These are phyloP conservation scores for Dufourea novaeangliae DNA, from an alignment of 1,140 invertebrate genomes.

Conservation along the genomic window DNA sequence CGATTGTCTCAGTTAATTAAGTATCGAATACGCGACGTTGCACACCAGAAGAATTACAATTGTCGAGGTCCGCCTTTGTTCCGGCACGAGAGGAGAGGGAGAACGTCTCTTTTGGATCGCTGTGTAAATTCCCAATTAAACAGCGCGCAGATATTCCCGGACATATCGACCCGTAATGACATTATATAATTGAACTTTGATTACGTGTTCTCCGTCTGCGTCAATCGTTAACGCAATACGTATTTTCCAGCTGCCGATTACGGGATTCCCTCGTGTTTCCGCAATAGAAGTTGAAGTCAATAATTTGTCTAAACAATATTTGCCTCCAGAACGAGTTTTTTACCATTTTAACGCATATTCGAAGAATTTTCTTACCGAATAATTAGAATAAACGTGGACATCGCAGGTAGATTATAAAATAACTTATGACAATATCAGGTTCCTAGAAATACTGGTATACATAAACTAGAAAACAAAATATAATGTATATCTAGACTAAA, in stretches of 20 bases:
- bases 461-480: no score
- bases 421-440: no score
- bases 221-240: not conserved
- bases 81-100: no score
- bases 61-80: not conserved
- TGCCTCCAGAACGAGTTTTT: not conserved
- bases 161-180: slow-evolving; percentile 4
- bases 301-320: not conserved
- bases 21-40: not conserved
- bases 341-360: no score
- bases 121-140: not conserved
- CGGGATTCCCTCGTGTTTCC: not conserved
- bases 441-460: no score
- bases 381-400: no score
- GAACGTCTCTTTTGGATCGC: not conserved
- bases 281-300: not conserved
- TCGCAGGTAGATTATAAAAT: no score
- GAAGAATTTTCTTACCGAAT: not conserved
- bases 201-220: not conserved
- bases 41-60: not conserved
- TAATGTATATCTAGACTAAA: no score
- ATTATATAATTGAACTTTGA: slow-evolving; percentile 35
- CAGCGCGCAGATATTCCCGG: not conserved
- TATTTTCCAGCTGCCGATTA: slow-evolving; percentile 18
- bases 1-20: not conserved